Base-by-base conservation (phyloP, 2,888 invertebrate genomes). In the Bombyx huttoni region DNA sequence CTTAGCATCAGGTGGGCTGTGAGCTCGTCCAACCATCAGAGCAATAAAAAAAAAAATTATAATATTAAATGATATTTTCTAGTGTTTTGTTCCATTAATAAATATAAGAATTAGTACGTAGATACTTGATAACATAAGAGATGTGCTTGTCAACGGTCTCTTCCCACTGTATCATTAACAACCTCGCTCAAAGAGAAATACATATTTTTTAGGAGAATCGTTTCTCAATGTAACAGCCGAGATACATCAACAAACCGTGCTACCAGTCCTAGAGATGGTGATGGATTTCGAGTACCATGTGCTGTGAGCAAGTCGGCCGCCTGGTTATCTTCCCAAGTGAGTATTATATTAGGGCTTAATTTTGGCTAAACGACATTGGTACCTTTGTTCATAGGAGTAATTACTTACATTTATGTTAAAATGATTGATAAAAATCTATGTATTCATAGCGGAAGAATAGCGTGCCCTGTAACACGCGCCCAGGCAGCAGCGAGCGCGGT, bases 221-320 rank as follows among this genome's bases (percentile, higher is more conserved):
- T 86, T 34, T 88, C 88, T 1, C 88, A 87, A 58, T 85, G 88
- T 60, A 87, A 86, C 54, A 87, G 88, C 57, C 73, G 88, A 67
- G 89, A 87, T 54, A 68, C 76, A 49, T 88, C 85, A 10, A 68
- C 68, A 14, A 82, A 79, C 64, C 78, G 87, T 13, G 81, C 80
- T 3, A 53, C 68, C 47, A 85, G 85, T 62, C 87, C 86, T 24
- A 77, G 82, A 59, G 88, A 88, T 59, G 70, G 68, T 55, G 88
- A 89, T 54, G 88, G 87, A 7, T 89, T 89, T 57, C 68, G 81
- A 53, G 73, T 88, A 47, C 89, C 89, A 13, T 68, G 73, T 13
- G 65, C 72, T 46, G 67, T 73, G 10, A 63, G 75, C 9, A 85
- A 80, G 66, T 71, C 75, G 47, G 68, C 70, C 46, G 69, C 70